phyloP scores from a whole-genome alignment of 2,797 vertebrate species.

The Sebastes iracundus region DNA sequence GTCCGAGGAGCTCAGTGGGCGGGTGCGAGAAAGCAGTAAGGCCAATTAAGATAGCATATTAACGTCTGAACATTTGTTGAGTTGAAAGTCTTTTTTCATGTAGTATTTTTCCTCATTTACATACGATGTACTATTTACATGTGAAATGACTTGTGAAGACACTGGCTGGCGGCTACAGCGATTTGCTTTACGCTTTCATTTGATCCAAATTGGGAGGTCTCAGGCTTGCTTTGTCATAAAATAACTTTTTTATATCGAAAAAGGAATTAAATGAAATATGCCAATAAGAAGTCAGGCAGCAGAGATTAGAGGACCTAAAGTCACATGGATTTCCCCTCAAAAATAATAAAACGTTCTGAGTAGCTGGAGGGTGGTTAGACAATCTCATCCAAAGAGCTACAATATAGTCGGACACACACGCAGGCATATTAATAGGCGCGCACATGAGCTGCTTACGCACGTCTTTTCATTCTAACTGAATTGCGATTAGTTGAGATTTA shows the following conservation, averaged over 20 bases:
- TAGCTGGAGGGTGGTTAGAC: slow-evolving; percentile 23
- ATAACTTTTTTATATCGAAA: slow-evolving; percentile 13
- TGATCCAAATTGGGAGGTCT: slow-evolving; percentile 28
- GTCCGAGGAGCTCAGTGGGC: slow-evolving; percentile 41
- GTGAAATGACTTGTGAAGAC: slow-evolving; percentile 35
- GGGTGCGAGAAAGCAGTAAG: slow-evolving; percentile 7
- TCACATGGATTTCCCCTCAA: slow-evolving; percentile 20
- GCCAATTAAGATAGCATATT: slow-evolving; percentile 42
- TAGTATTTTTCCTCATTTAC: slow-evolving; percentile 24
- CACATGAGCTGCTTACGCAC: background rate
- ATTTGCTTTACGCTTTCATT: slow-evolving; percentile 31
- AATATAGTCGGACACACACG: slow-evolving; percentile 2
- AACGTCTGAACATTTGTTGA: slow-evolving; percentile 18
- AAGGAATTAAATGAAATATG: slow-evolving; percentile 29
- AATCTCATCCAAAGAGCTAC: slow-evolving; percentile 13
- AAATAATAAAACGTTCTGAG: slow-evolving; percentile 27
- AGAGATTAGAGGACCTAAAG: slow-evolving; percentile 38
- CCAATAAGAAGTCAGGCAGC: slow-evolving; percentile 12
- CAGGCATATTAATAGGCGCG: background rate
- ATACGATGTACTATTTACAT: slow-evolving; percentile 31
- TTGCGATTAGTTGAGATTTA: slow-evolving; percentile 11
- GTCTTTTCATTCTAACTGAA: slow-evolving; percentile 6
- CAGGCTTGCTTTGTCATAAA: slow-evolving; percentile 24
- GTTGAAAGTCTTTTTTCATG: slow-evolving; percentile 20
- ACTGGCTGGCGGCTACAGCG: background rate